These are phyloP conservation scores for Epinotia bilunana DNA, from an alignment of 2,888 invertebrate genomes.

Conservation along the genomic window DNA sequence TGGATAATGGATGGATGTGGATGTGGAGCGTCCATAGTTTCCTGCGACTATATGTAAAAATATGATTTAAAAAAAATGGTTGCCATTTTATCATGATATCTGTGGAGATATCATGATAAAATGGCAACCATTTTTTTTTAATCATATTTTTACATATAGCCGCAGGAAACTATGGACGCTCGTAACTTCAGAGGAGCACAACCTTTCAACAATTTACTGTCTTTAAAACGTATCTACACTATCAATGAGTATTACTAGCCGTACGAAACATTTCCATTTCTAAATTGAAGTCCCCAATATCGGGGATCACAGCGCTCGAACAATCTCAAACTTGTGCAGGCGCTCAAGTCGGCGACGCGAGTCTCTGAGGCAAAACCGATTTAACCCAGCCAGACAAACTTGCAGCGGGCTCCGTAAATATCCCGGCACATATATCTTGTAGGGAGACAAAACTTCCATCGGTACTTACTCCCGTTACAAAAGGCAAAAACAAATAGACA, in stretches of 20 bases:
- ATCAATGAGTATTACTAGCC: not conserved
- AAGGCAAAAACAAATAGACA: not conserved
- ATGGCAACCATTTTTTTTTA: no score
- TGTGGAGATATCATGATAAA: no score
- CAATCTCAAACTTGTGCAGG: constrained; percentile 36
- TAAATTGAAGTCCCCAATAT: constrained; percentile 35
- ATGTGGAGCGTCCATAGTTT: no score
- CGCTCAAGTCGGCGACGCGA: constrained; percentile 24
- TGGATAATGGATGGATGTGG: no score
- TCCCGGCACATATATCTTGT: constrained; percentile 1
- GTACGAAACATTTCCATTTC: constrained; percentile 25
- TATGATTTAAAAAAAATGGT: no score
- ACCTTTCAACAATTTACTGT: not conserved
- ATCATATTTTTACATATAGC: no score
- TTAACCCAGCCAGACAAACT: not conserved
- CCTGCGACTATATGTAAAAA: no score
- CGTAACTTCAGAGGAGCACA: not conserved
- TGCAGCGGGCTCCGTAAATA: constrained; percentile 1
- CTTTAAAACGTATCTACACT: not conserved
- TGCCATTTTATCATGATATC: no score
- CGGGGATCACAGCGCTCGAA: constrained; percentile 30
- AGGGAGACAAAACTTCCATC: not conserved
- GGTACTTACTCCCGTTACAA: not conserved
- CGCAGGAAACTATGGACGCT: not conserved
- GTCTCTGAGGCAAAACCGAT: constrained; percentile 37